Percentiles rank a stretch among this genome's conserved stretches.
Evolutionary conservation across 2,113 vertebrate species (phyloP).

Genomic region (Microtus montanus): DNA sequence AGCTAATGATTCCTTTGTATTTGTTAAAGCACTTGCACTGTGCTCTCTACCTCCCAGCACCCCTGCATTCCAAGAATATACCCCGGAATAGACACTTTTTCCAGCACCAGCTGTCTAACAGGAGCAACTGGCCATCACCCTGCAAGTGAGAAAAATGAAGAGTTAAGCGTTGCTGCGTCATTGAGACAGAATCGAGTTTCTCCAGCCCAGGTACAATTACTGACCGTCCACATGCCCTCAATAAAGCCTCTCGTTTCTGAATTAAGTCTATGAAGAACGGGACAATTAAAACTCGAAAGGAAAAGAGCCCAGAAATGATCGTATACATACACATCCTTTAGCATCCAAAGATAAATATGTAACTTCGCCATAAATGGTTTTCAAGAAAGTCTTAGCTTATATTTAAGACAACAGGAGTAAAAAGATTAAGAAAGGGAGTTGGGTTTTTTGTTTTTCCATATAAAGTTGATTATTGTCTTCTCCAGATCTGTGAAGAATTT

Average conservation of each 20-base stretch:
- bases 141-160: slow-evolving; percentile 15
- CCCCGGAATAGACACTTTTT: slow-evolving; percentile 31
- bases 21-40: neutral
- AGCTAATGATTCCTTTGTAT: slow-evolving; percentile 17
- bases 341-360: slow-evolving; percentile 49
- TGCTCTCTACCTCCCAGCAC: neutral
- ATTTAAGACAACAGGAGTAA: slow-evolving; percentile 25
- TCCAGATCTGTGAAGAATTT: too few species aligned
- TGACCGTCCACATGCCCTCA: slow-evolving; percentile 71
- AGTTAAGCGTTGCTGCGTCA: slow-evolving; percentile 48
- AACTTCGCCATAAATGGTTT: slow-evolving; percentile 28
- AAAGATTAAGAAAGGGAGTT: neutral
- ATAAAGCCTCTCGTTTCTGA: slow-evolving; percentile 77
- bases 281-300: slow-evolving; percentile 74
- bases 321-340: slow-evolving; percentile 18
- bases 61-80: neutral
- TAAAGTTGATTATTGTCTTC: too few species aligned
- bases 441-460: neutral
- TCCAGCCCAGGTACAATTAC: slow-evolving; percentile 69
- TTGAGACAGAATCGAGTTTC: slow-evolving; percentile 55
- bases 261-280: slow-evolving; percentile 75
- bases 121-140: slow-evolving; percentile 22
- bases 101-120: neutral
- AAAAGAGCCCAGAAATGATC: slow-evolving; percentile 57
- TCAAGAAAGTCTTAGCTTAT: slow-evolving; percentile 56